phyloP scores from a whole-genome alignment of 2,888 invertebrate species.

The Glomeris marginata region DNA sequence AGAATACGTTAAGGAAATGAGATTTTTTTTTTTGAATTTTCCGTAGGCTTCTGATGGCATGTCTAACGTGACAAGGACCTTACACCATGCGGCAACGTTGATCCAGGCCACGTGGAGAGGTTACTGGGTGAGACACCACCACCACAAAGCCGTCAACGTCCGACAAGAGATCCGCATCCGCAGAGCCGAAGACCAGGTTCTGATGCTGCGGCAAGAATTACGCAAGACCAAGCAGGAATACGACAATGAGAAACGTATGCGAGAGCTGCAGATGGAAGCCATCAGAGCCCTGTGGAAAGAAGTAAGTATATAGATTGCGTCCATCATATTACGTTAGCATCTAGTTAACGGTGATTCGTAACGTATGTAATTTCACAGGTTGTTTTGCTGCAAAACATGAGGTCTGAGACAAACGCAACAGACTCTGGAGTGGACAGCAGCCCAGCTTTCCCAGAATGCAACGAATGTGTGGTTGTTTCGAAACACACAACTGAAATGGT shows the following conservation, averaged over 20 bases:
- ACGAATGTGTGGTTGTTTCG: no score
- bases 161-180: slow-evolving; percentile 55
- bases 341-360: neutral
- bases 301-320: slow-evolving; percentile 8
- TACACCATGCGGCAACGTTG: slow-evolving; percentile 46
- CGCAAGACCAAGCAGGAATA: slow-evolving; percentile 67
- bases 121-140: slow-evolving; percentile 57
- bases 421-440: slow-evolving; percentile 1
- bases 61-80: neutral
- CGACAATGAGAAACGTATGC: slow-evolving; percentile 69
- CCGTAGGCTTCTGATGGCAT: no score
- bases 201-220: slow-evolving; percentile 67
- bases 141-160: slow-evolving; percentile 46
- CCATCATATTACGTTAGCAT: neutral
- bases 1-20: neutral
- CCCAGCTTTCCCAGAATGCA: no score
- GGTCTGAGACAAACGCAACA: neutral
- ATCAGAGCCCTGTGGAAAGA: slow-evolving; percentile 68
- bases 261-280: slow-evolving; percentile 76
- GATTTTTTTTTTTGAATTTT: neutral
- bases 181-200: slow-evolving; percentile 66
- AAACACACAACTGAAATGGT: no score
- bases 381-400: slow-evolving; percentile 4
- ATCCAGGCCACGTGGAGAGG: slow-evolving; percentile 81
- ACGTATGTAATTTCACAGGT: slow-evolving; percentile 2